Evolutionary conservation across 2,888 invertebrate genomes (phyloP), one percentile per base, ranked within the genome.

Genomic region (Muschampia plurimacula): DNA sequence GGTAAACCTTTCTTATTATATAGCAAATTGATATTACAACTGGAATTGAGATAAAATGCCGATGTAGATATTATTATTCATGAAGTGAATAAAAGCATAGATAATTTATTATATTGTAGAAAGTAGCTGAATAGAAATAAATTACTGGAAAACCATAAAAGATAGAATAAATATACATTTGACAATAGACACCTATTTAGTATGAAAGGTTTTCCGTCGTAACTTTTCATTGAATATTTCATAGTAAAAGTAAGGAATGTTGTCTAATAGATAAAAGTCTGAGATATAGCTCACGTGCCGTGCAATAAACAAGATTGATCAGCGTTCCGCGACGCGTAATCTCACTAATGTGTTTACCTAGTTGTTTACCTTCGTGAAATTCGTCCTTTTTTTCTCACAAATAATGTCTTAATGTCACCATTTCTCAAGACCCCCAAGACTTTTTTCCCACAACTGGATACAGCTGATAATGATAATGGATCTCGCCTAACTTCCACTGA

Each of bases 301-400:
- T 59, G 69, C 69, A 74, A 78, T 81, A 81, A 84, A 83, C 83
- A 84, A 89, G 89, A 89, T 86, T 82, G 89, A 89, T 89, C 83
- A 82, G 74, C 77, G 79, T 81, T 80, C 78, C 80, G 80, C 77
- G 57, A 68, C 78, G 79, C 80, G 84, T 86, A 89, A 91, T 91
- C 86, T 83, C 80, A 74, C 86, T 92, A 90, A 92, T 92, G 91
- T 90, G 88, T 89, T 91, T 90, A 89, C 89, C 86, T 87, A 66
- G 66, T 55, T 67, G 88, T 85, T 87, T 87, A 85, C 88, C 86
- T 86, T 81, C 81, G 80, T 44, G 66, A 71, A 71, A 57, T 62
- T 52, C 78, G 80, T 80, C 82, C 83, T 82, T 83, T 82, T 84
- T 84, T 86, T 85, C 84, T 84, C 84, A 78, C 82, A 83, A 81